These are phyloP conservation scores for Prosopocoilus inquinatus DNA, from an alignment of 2,888 invertebrate genomes.

Conservation along the genomic window DNA sequence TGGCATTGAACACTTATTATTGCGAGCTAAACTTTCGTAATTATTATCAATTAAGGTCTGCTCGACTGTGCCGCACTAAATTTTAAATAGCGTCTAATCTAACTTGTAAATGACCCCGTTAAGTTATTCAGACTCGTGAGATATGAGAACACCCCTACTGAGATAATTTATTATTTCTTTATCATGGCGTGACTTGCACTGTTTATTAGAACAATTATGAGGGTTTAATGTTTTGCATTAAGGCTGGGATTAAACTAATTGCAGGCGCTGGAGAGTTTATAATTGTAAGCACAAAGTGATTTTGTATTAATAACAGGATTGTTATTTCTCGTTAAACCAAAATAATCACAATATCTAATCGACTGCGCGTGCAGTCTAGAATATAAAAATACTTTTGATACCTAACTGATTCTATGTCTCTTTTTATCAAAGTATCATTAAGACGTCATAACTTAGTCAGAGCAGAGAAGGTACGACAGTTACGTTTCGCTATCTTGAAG, in stretches of 20 bases:
- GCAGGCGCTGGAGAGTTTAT: too few relatives aligned
- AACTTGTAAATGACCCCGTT: slow-evolving; percentile 42
- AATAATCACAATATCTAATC: too few relatives aligned
- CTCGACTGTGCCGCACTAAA: slow-evolving; percentile 26
- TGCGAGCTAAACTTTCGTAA: slow-evolving; percentile 29
- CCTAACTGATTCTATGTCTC: too few relatives aligned
- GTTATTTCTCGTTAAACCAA: too few relatives aligned
- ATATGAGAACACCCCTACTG: slow-evolving; percentile 36
- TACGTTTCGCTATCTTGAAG: neutral
- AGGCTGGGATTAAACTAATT: slow-evolving; percentile 12
- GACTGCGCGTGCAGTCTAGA: too few relatives aligned
- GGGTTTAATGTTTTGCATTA: slow-evolving; percentile 38
- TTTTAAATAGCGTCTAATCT: slow-evolving; percentile 40
- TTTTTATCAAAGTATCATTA: too few relatives aligned
- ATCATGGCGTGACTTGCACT: slow-evolving; percentile 41
- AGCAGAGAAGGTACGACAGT: neutral
- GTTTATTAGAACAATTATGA: slow-evolving; percentile 42
- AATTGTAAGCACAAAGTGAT: too few relatives aligned
- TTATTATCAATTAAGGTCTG: slow-evolving; percentile 40
- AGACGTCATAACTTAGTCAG: too few relatives aligned
- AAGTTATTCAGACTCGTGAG: slow-evolving; percentile 39
- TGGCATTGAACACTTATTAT: neutral
- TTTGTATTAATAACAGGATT: too few relatives aligned
- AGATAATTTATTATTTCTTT: slow-evolving; percentile 42
- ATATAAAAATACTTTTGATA: too few relatives aligned